Base-by-base conservation (phyloP, 2,113 vertebrate genomes). In the Prietella phreatophila region DNA sequence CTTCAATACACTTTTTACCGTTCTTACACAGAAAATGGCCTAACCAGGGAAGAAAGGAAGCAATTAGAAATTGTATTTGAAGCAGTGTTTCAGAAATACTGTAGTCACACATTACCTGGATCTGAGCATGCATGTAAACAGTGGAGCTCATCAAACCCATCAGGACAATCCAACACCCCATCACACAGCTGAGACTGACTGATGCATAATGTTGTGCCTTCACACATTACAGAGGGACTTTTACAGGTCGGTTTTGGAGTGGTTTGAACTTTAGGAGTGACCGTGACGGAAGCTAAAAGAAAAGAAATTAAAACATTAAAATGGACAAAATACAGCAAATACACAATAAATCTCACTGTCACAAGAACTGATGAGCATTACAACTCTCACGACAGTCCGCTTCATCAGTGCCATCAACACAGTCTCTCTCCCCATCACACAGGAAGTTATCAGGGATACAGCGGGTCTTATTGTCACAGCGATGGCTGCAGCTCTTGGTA, bases 401-500 rank as follows among this genome's bases (percentile, higher is more conserved):
- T 84, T 99, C 97, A 2, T 99, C 98, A 0, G 93, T 60, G 0
- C 89, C 92, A 80, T 99, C 97, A 36, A 89, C n/a, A 71, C 97
- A 99, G 93, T 99, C 97, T 0, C 27, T 88, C 0, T 95, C 95
- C 50, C 97, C 96, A 0, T 98, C 97, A 10, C 98, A 98, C 5
- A 96, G 82, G 94, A 96, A 97, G 73, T 89, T 96, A 39, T 94
- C 89, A 0, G 97, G 96, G 88, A 99, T 87, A 36, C 97, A 99
- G 83, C 93, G 96, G 0, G 90, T 91, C 36, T 92, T 90, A 3
- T 94, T 61, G 0, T 96, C 94, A 8, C 97, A 99, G 11, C 39
- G 96, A 85, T 96, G 88, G 81, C 94, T 94, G 0, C 97, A 99
- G 8, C 93, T 93, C 11, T 93, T 94, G 0, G 94, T 94, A 85